Evolutionary conservation across 2,888 invertebrate species (phyloP).

Genomic region (Tholera decimalis): DNA sequence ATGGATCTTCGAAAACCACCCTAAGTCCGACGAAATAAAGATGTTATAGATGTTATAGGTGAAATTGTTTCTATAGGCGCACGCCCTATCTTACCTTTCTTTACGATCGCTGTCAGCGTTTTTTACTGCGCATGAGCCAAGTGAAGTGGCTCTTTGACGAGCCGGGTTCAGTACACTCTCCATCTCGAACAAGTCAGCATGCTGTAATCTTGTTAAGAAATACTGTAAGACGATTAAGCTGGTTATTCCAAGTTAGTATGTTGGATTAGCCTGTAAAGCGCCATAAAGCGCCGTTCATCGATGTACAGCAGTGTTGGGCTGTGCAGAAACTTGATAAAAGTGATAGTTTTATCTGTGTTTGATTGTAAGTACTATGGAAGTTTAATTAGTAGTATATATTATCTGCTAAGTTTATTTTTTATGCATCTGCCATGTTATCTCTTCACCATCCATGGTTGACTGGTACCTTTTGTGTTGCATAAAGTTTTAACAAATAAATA

Average conservation of each 20-base stretch:
- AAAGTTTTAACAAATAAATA: too few species aligned
- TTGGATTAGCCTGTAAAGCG: slow-evolving; percentile 49
- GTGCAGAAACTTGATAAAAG: slow-evolving; percentile 12
- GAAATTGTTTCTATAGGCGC: neutral
- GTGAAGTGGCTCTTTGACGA: slow-evolving; percentile 71
- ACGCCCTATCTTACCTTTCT: neutral
- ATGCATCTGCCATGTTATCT: too few species aligned
- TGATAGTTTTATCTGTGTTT: slow-evolving; percentile 11
- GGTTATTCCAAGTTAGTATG: slow-evolving; percentile 23
- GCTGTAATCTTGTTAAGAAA: slow-evolving; percentile 76
- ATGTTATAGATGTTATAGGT: neutral
- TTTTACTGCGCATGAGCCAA: slow-evolving; percentile 80
- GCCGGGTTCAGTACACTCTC: slow-evolving; percentile 66
- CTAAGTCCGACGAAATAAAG: slow-evolving; percentile 8
- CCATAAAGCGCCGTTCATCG: slow-evolving; percentile 3
- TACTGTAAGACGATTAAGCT: slow-evolving; percentile 60
- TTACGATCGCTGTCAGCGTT: slow-evolving; percentile 55
- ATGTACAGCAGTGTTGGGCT: neutral
- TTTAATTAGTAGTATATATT: neutral
- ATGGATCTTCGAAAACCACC: neutral
- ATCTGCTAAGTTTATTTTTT: neutral
- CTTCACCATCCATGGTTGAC: too few species aligned
- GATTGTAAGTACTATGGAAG: slow-evolving; percentile 7
- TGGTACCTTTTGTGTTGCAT: too few species aligned
- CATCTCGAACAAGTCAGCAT: slow-evolving; percentile 65